Percentiles rank a stretch among this genome's conserved stretches.
These are phyloP conservation scores for Psilanteris sp. DNA, from an alignment of 1,140 invertebrate species.

Conservation along the genomic window DNA sequence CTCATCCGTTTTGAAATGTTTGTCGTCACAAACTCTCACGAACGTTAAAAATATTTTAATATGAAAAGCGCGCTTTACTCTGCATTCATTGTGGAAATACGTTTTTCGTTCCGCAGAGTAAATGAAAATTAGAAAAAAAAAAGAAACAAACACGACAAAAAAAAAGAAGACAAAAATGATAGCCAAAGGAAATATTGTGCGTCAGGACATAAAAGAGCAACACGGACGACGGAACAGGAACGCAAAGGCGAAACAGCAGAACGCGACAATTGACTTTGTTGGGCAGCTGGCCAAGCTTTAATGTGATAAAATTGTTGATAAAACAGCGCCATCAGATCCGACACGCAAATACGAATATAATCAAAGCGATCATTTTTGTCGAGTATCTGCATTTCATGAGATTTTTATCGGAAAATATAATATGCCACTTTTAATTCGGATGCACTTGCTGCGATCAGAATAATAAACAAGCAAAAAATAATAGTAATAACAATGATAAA, in stretches of 20 bases:
- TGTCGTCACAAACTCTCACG: constrained; percentile 25
- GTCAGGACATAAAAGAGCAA: constrained; percentile 26
- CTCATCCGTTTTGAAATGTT: constrained; percentile 28
- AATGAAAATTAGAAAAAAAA: constrained; percentile 7
- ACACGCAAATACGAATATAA: too few relatives aligned
- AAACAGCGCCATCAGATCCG: constrained; percentile 36
- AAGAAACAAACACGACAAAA: too few relatives aligned
- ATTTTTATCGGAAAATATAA: too few relatives aligned
- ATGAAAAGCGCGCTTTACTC: constrained; percentile 46
- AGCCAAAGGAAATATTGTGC: constrained; percentile 15
- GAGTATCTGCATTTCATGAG: too few relatives aligned
- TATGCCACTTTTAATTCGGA: too few relatives aligned
- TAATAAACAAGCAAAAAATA: too few relatives aligned
- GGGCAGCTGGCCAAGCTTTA: constrained; percentile 44
- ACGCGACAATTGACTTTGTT: constrained; percentile 39
- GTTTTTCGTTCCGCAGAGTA: constrained; percentile 28
- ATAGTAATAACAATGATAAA: too few relatives aligned
- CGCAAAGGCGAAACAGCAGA: constrained; percentile 39
- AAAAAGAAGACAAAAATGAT: too few relatives aligned
- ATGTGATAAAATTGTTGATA: constrained; percentile 56
- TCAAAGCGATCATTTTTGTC: constrained; percentile 33
- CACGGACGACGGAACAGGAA: constrained; percentile 35
- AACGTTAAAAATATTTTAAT: constrained; percentile 39
- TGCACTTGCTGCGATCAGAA: too few relatives aligned
- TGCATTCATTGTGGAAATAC: constrained; percentile 35